phyloP scores from a whole-genome alignment of 2,113 vertebrate species.

The Gymnarchus niloticus region DNA sequence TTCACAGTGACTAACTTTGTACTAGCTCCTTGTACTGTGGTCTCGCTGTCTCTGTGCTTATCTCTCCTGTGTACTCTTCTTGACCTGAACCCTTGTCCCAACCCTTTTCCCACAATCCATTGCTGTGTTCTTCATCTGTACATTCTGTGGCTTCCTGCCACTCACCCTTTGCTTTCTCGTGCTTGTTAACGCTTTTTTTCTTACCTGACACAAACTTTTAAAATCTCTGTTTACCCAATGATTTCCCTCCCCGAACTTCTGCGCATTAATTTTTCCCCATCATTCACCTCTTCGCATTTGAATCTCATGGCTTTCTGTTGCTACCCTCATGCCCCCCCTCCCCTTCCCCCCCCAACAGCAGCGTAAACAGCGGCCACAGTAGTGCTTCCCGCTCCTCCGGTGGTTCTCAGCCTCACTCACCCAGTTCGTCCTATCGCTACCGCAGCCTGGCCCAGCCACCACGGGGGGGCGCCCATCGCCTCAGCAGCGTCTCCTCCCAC shows the following conservation, averaged over 20 bases:
- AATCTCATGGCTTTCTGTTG: not conserved
- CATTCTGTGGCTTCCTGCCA: not conserved
- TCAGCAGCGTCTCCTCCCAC: slow-evolving; percentile 96
- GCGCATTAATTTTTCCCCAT: not conserved
- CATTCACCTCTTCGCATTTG: not conserved
- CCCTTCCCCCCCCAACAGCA: slow-evolving; percentile 55
- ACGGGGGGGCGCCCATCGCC: slow-evolving; percentile 74
- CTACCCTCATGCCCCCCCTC: slow-evolving; percentile 38
- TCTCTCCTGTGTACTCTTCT: slow-evolving; percentile 55
- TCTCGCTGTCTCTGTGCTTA: slow-evolving; percentile 41
- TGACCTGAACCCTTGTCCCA: not conserved
- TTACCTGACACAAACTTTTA: not conserved
- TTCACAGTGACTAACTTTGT: not conserved
- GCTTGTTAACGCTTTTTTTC: not conserved
- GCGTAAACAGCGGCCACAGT: slow-evolving; percentile 66
- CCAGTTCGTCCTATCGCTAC: slow-evolving; percentile 82
- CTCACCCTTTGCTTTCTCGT: not conserved
- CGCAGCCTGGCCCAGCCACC: slow-evolving; percentile 88
- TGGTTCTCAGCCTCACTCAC: slow-evolving; percentile 50
- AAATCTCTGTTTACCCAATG: not conserved
- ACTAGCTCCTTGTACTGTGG: not conserved
- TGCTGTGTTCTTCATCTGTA: not conserved
- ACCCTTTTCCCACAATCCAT: not conserved
- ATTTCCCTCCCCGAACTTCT: not conserved
- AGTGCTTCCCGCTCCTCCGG: slow-evolving; percentile 60